Percentiles rank a stretch among this genome's conserved stretches.
Evolutionary conservation across 1,140 invertebrate species (phyloP).

Genomic region (Panulirus ornatus): DNA sequence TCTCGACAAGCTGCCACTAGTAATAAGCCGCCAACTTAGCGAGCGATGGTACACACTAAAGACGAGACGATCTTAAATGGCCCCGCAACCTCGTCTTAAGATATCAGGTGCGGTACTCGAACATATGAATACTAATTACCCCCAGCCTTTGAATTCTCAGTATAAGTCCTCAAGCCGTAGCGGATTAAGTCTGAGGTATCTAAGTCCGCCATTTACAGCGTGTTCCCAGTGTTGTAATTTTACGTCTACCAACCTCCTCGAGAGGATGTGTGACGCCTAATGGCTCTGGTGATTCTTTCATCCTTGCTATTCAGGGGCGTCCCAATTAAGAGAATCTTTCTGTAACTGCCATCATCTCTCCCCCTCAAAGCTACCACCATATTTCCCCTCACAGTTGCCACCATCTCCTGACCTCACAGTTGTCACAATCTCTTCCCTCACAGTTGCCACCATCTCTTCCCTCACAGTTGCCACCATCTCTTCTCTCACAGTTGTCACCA

Average conservation of each 20-base stretch:
- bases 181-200: constrained; percentile 37
- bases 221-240: constrained; percentile 39
- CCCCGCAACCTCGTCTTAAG: constrained; percentile 13
- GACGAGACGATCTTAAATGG: constrained; percentile 32
- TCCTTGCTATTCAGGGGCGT: constrained; percentile 4
- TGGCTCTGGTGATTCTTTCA: constrained; percentile 16
- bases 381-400: not conserved
- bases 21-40: constrained; percentile 2
- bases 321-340: constrained; percentile 54
- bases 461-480: not conserved
- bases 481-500: not conserved
- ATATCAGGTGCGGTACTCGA: constrained; percentile 25
- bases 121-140: constrained; percentile 63
- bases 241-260: not conserved
- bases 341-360: not conserved
- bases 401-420: not conserved
- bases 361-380: not conserved
- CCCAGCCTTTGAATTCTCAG: constrained; percentile 24
- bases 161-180: constrained; percentile 1
- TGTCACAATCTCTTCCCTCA: not conserved
- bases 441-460: not conserved
- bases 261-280: not conserved
- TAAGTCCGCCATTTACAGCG: not conserved
- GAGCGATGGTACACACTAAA: too few species aligned
- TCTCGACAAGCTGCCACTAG: too few species aligned